A percentile compares a stretch with the other conserved stretches of the same genome.
Evolutionary conservation across 2,888 invertebrate genomes (phyloP).

Genomic region (Aradus depressus): DNA sequence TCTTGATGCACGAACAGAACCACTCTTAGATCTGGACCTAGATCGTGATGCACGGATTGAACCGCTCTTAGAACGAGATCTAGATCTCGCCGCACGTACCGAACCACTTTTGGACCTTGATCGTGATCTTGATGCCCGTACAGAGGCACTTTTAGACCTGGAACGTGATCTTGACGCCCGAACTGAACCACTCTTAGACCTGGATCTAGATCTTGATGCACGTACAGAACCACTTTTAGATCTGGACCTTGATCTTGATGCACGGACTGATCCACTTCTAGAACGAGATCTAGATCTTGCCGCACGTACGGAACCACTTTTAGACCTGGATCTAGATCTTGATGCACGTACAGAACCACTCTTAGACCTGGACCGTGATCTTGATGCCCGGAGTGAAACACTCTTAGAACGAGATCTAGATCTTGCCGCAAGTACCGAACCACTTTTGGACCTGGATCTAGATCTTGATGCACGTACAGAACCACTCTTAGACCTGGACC

Average conservation of each 20-base stretch:
- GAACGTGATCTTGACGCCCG: slow-evolving; percentile 29
- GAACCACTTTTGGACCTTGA: slow-evolving; percentile 32
- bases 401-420: slow-evolving; percentile 30
- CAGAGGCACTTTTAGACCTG: slow-evolving; percentile 30
- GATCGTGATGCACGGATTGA: slow-evolving; percentile 23
- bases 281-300: slow-evolving; percentile 32
- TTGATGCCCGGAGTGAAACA: slow-evolving; percentile 26
- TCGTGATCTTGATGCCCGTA: slow-evolving; percentile 32
- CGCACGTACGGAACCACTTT: slow-evolving; percentile 30
- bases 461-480: slow-evolving; percentile 22
- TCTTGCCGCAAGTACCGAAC: slow-evolving; percentile 31
- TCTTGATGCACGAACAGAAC: slow-evolving; percentile 31
- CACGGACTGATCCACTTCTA: slow-evolving; percentile 24
- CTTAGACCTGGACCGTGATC: slow-evolving; percentile 33
- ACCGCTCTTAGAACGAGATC: slow-evolving; percentile 32
- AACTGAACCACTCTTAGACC: slow-evolving; percentile 19
- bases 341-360: slow-evolving; percentile 22
- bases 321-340: slow-evolving; percentile 29
- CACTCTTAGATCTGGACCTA: slow-evolving; percentile 29
- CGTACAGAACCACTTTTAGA: slow-evolving; percentile 33
- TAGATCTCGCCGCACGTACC: slow-evolving; percentile 31
- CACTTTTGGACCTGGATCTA: too few relatives aligned
- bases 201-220: slow-evolving; percentile 30
- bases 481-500: slow-evolving; percentile 33
- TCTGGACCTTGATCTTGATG: slow-evolving; percentile 29